phyloP scores from a whole-genome alignment of 2,113 vertebrate genomes.

The Rattus rattus region DNA sequence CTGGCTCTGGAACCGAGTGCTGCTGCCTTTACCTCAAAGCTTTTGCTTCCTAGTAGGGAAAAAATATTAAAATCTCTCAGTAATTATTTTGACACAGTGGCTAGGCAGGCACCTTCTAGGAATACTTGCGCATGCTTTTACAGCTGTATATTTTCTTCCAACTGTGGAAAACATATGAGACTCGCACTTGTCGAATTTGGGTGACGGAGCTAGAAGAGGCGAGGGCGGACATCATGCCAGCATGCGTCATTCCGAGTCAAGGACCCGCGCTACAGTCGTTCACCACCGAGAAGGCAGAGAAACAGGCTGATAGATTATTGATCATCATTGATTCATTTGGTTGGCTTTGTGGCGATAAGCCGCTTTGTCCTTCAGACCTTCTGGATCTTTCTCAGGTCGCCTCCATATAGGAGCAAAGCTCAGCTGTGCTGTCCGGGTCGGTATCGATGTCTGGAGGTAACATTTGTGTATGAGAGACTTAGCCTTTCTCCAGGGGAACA shows the following conservation, averaged over 20 bases:
- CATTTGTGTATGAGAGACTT: neutral
- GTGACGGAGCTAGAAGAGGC: neutral
- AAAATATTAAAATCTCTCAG: neutral
- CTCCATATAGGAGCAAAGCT: neutral
- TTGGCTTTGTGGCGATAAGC: neutral
- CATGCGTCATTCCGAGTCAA: neutral
- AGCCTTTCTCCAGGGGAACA: neutral
- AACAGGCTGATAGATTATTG: neutral
- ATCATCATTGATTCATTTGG: neutral
- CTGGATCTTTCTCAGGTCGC: neutral
- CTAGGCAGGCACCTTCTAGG: neutral
- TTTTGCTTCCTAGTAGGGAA: neutral
- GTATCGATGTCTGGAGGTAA: neutral
- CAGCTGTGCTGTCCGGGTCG: neutral
- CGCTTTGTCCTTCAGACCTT: neutral
- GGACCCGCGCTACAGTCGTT: neutral
- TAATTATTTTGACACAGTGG: neutral
- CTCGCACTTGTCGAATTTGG: neutral
- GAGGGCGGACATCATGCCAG: neutral
- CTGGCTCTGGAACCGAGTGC: neutral
- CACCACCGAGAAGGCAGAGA: neutral
- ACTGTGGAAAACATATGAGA: neutral
- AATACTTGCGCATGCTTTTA: neutral
- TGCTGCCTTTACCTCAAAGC: neutral
- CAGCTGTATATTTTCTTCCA: neutral